phyloP scores from a whole-genome alignment of 92 coral and sea anemone species.

The Zoanthus sociatus region DNA sequence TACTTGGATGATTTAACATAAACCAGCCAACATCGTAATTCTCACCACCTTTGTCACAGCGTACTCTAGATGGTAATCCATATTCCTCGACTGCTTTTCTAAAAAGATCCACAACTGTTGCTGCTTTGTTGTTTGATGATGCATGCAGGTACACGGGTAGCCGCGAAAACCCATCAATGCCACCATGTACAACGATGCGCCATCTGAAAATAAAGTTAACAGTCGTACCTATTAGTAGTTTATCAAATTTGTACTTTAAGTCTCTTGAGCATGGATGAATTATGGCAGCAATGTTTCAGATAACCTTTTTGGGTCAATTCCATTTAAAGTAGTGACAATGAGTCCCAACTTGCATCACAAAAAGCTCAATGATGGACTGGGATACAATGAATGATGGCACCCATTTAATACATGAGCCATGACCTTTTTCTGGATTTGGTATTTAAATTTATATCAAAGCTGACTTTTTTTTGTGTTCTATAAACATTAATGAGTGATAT shows the following conservation, averaged over 20 bases:
- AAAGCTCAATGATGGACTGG: not conserved
- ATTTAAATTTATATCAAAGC: not conserved
- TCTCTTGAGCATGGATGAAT: not conserved
- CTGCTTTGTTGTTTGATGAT: slow-evolving; percentile 1
- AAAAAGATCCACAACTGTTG: slow-evolving; percentile 33
- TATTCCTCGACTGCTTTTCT: slow-evolving; percentile 1
- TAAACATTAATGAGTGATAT: not conserved
- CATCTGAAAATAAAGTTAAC: not conserved
- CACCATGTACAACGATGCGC: slow-evolving; percentile 17
- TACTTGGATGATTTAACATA: slow-evolving; percentile 38
- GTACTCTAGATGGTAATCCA: slow-evolving; percentile 46
- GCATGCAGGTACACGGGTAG: slow-evolving; percentile 11
- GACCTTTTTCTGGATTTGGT: not conserved
- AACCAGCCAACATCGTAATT: slow-evolving; percentile 3
- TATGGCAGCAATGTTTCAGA: not conserved
- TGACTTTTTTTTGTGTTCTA: not conserved
- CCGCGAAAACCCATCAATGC: not conserved
- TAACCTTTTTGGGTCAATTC: not conserved
- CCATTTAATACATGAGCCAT: not conserved
- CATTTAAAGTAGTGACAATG: not conserved
- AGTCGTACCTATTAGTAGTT: not conserved
- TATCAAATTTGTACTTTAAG: not conserved
- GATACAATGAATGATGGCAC: not conserved
- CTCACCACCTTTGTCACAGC: slow-evolving; percentile 43
- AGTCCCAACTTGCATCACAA: not conserved